phyloP scores from a whole-genome alignment of 2,113 vertebrate species.

The Orientallactaga bullata region DNA sequence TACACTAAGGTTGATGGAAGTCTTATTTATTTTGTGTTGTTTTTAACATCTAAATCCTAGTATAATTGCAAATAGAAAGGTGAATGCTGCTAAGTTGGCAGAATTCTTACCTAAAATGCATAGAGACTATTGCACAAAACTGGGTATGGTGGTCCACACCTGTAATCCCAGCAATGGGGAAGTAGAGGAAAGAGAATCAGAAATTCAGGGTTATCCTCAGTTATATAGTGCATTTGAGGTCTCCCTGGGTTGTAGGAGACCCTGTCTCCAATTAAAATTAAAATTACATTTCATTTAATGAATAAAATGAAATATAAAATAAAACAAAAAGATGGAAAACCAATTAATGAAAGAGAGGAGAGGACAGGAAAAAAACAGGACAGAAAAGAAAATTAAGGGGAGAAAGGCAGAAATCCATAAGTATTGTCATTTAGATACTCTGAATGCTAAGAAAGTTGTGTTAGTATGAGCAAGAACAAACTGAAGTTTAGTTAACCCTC shows the following conservation, averaged over 20 bases:
- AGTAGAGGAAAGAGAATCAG: not conserved
- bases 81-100: not conserved
- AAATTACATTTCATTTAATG: too few relatives aligned
- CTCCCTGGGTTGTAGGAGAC: not conserved
- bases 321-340: not conserved
- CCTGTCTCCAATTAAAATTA: not conserved
- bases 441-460: constrained; percentile 57
- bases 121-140: too few relatives aligned
- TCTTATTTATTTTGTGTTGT: not conserved
- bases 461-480: constrained; percentile 57
- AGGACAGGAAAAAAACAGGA: not conserved
- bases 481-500: constrained; percentile 32
- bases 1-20: not conserved
- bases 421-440: not conserved
- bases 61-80: constrained; percentile 29
- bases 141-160: too few relatives aligned
- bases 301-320: too few relatives aligned
- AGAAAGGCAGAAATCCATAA: not conserved
- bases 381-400: not conserved
- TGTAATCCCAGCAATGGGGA: not conserved
- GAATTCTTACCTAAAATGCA: not conserved
- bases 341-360: not conserved
- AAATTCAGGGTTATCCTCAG: not conserved
- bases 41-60: not conserved
- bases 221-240: too few relatives aligned